A percentile compares a stretch with the other conserved stretches of the same genome.
Conservation (phyloP, 2,797 vertebrate genomes). For the Melanotaenia boesemani region DNA sequence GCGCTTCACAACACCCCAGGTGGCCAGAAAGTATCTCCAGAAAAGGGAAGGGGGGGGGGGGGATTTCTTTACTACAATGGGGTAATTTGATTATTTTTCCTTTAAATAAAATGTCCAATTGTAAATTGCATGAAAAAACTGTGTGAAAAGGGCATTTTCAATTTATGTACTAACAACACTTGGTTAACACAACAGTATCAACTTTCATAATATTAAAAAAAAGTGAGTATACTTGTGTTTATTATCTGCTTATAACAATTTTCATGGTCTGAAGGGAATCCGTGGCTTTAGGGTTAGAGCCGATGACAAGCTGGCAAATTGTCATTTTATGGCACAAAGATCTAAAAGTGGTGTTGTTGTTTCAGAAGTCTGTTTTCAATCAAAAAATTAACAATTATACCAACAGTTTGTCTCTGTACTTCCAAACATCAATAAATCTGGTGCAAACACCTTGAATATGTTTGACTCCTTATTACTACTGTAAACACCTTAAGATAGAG, state of each 20-base stretch:
- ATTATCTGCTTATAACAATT: neutral
- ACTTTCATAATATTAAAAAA: too few relatives aligned
- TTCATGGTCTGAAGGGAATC: neutral
- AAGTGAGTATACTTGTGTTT: neutral
- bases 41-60: too few relatives aligned
- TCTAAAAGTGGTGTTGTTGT: neutral
- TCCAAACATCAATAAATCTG: neutral
- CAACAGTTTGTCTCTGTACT: neutral
- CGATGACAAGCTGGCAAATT: neutral
- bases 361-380: neutral
- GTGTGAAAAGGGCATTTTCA: too few relatives aligned
- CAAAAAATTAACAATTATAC: neutral
- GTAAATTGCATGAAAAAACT: too few relatives aligned
- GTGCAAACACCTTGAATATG: neutral
- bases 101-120: too few relatives aligned
- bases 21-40: conserved; percentile 8
- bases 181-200: too few relatives aligned
- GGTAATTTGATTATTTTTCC: too few relatives aligned
- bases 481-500: neutral
- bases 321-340: neutral
- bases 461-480: neutral
- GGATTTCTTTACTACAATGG: too few relatives aligned
- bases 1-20: neutral
- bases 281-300: neutral
- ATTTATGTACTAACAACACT: too few relatives aligned